Evolutionary conservation across 2,113 vertebrate species (phyloP).

Genomic region (Tamias sibiricus): DNA sequence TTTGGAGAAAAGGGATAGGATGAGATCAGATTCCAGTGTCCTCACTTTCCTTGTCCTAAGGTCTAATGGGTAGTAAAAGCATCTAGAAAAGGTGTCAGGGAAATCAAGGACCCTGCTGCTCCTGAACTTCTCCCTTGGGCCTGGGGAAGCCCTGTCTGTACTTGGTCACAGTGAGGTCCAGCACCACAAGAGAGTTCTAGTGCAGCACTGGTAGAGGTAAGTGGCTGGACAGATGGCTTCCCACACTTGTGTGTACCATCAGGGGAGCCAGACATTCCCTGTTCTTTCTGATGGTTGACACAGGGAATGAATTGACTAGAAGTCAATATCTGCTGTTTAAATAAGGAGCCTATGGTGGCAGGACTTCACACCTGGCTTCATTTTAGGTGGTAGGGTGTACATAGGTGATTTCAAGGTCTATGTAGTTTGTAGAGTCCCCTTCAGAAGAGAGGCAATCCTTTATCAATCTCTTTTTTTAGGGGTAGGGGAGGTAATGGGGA

Average conservation of each 20-base stretch:
- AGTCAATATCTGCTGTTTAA: neutral
- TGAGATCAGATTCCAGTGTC: neutral
- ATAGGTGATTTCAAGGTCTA: neutral
- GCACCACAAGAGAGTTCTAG: too few relatives aligned
- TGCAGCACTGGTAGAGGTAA: fast-evolving
- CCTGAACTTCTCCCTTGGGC: neutral
- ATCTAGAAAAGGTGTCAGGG: neutral
- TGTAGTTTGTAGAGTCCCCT: neutral
- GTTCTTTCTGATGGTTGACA: neutral
- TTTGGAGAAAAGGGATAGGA: neutral
- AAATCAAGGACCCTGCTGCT: neutral
- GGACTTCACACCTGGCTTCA: neutral
- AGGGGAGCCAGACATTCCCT: neutral
- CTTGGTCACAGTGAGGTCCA: neutral
- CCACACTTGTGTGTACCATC: neutral
- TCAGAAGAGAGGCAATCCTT: neutral
- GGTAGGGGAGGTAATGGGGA: too few relatives aligned
- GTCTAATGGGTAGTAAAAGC: neutral
- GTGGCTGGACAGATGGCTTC: neutral
- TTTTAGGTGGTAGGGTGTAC: too few relatives aligned
- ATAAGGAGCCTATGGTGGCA: neutral
- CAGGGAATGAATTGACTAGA: neutral
- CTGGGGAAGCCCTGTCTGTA: neutral
- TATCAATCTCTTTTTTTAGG: neutral
- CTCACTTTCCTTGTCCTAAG: neutral